These are phyloP conservation scores for Drosophila suzukii DNA, from an alignment of 1,140 invertebrate species.

Conservation along the genomic window DNA sequence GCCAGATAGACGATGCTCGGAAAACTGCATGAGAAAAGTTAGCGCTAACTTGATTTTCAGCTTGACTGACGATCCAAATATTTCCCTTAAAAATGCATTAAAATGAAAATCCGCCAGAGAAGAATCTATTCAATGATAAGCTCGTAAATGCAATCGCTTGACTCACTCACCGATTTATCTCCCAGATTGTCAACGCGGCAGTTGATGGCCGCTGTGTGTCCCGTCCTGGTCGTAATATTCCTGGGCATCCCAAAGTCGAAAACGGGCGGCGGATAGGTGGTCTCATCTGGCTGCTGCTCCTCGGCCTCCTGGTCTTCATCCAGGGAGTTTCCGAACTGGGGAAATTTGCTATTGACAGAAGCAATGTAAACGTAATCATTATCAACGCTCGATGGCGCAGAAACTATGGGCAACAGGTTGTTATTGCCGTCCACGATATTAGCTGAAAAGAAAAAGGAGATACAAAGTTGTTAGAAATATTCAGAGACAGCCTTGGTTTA, in stretches of 20 bases:
- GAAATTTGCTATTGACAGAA: slow-evolving; percentile 57
- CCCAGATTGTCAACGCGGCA: slow-evolving; percentile 93
- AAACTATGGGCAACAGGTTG: slow-evolving; percentile 66
- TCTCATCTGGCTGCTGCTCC: slow-evolving; percentile 54
- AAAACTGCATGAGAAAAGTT: slow-evolving; percentile 45
- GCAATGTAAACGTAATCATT: slow-evolving; percentile 73
- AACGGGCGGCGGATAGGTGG: slow-evolving; percentile 86
- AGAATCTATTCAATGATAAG: slow-evolving; percentile 51
- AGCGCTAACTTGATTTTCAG: slow-evolving; percentile 76
- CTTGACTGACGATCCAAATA: slow-evolving; percentile 71
- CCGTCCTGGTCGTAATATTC: slow-evolving; percentile 92
- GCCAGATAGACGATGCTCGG: slow-evolving; percentile 39
- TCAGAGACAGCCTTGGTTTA: not conserved
- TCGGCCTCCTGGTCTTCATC: slow-evolving; percentile 52
- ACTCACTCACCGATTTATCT: slow-evolving; percentile 91
- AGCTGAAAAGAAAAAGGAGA: slow-evolving; percentile 33
- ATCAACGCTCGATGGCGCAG: slow-evolving; percentile 40
- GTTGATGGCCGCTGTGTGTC: slow-evolving; percentile 93
- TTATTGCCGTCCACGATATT: slow-evolving; percentile 38
- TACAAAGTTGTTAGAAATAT: slow-evolving; percentile 5
- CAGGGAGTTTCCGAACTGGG: slow-evolving; percentile 61
- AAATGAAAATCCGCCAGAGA: slow-evolving; percentile 15
- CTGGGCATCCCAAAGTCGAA: slow-evolving; percentile 92
- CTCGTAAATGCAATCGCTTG: slow-evolving; percentile 38
- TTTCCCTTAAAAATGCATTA: slow-evolving; percentile 70